Conservation (phyloP, 2,888 invertebrate species). For the Stenotaenia linearis region DNA sequence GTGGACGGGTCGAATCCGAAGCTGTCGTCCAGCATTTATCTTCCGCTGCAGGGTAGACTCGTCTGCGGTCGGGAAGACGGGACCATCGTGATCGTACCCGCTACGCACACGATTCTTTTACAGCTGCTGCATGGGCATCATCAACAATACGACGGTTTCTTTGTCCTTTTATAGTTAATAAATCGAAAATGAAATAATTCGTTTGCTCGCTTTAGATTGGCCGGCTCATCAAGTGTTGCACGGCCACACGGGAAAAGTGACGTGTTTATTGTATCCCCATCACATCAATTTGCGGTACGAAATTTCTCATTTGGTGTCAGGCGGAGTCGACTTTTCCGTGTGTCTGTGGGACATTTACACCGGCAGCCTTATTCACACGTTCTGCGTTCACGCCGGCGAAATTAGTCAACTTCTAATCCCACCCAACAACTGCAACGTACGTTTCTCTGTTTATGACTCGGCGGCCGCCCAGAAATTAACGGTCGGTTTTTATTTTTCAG, state of each 20-base stretch:
- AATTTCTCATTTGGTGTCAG: slow-evolving; percentile 81
- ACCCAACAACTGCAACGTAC: slow-evolving; percentile 66
- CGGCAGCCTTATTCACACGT: slow-evolving; percentile 81
- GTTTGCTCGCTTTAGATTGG: slow-evolving; percentile 60
- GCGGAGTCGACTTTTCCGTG: slow-evolving; percentile 96
- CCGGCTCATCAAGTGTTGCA: slow-evolving; percentile 78
- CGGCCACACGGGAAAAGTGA: slow-evolving; percentile 89
- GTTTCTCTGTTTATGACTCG: too few species aligned
- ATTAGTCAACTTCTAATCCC: slow-evolving; percentile 91
- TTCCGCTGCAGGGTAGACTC: slow-evolving; percentile 85
- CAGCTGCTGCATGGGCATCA: slow-evolving; percentile 81
- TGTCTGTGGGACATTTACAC: slow-evolving; percentile 92
- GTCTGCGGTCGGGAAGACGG: slow-evolving; percentile 95
- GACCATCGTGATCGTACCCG: slow-evolving; percentile 89
- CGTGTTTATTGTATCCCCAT: slow-evolving; percentile 90
- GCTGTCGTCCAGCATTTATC: slow-evolving; percentile 87
- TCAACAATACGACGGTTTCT: slow-evolving; percentile 68
- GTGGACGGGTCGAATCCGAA: slow-evolving; percentile 53
- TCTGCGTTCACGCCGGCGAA: slow-evolving; percentile 97
- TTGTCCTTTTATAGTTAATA: too few species aligned
- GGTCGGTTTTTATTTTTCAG: slow-evolving; percentile 50
- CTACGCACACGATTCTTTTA: slow-evolving; percentile 88
- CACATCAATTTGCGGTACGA: slow-evolving; percentile 79
- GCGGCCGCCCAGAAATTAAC: too few species aligned
- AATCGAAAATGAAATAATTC: slow-evolving; percentile 35